Conservation (phyloP, 2,797 vertebrate species). For the Podarcis siculus region DNA sequence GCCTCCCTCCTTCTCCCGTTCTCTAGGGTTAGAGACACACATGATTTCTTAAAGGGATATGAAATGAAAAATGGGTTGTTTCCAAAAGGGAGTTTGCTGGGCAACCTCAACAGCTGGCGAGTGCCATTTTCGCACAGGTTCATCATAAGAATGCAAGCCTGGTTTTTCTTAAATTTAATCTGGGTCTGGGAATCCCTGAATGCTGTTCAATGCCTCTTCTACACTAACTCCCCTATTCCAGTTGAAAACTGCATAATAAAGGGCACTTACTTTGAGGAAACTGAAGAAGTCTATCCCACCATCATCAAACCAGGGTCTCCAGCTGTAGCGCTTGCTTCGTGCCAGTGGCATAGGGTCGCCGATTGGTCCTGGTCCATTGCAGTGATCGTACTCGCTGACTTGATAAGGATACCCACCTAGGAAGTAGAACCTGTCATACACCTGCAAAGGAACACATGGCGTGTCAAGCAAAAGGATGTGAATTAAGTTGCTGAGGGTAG, state of each 20-base stretch:
- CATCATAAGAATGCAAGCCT: no score
- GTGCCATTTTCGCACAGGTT: no score
- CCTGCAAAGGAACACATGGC: conserved; percentile 4
- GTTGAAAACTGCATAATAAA: neutral
- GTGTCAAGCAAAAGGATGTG: neutral
- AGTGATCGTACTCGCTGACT: neutral
- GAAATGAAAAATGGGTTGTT: neutral
- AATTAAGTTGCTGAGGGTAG: neutral
- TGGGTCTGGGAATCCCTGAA: neutral
- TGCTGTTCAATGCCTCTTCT: neutral
- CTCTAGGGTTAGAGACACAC: no score
- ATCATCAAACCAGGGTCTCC: neutral
- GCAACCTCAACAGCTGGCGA: no score
- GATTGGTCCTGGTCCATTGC: neutral
- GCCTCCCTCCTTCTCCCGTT: neutral
- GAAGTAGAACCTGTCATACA: conserved; percentile 4
- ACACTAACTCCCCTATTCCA: neutral
- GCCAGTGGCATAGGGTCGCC: neutral
- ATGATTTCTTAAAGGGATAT: no score
- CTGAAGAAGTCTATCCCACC: conserved; percentile 7
- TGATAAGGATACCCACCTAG: conserved; percentile 20
- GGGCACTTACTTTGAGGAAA: conserved; percentile 11
- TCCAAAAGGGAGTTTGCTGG: neutral
- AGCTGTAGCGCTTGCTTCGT: rapidly evolving
- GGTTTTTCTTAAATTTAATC: no score